phyloP scores from a whole-genome alignment of 2,797 vertebrate genomes.

The Pelodytes ibericus region DNA sequence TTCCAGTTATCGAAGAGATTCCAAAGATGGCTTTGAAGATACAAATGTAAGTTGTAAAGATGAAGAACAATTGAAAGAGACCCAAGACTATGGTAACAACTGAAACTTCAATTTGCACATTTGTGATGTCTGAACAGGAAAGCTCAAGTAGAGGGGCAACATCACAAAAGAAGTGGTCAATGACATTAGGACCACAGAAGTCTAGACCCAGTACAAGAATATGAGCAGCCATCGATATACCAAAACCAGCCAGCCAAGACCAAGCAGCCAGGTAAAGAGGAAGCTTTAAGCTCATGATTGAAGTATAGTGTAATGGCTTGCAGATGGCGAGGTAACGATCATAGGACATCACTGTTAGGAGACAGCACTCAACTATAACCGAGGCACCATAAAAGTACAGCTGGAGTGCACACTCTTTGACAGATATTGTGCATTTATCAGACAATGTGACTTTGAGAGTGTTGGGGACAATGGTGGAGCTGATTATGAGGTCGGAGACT shows the following conservation, averaged over 20 bases:
- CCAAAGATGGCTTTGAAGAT: conserved; percentile 21
- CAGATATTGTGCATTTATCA: conserved; percentile 53
- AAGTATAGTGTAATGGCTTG: conserved; percentile 66
- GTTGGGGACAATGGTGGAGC: conserved; percentile 61
- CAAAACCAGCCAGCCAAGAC: conserved; percentile 55
- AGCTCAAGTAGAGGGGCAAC: conserved; percentile 59
- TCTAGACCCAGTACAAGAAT: conserved; percentile 46
- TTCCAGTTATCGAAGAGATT: conserved; percentile 40
- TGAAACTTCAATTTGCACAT: conserved; percentile 8
- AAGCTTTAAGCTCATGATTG: conserved; percentile 60
- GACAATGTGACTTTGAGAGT: conserved; percentile 56
- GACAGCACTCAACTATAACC: conserved; percentile 70
- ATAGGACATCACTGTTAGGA: conserved; percentile 71
- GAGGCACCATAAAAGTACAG: conserved; percentile 69
- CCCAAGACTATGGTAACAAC: conserved; percentile 10
- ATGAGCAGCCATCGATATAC: conserved; percentile 43
- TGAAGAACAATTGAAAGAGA: conserved; percentile 12
- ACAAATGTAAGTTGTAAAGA: conserved; percentile 4
- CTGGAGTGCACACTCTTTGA: conserved; percentile 68
- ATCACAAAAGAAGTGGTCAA: conserved; percentile 64
- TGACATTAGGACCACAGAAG: conserved; percentile 26
- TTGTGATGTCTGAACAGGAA: conserved; percentile 42
- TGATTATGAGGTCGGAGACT: conserved; percentile 69
- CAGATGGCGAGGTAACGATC: conserved; percentile 72
- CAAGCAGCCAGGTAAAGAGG: conserved; percentile 48